Evolutionary conservation across 2,113 vertebrate species (phyloP).

Genomic region (Notothenia coriiceps): DNA sequence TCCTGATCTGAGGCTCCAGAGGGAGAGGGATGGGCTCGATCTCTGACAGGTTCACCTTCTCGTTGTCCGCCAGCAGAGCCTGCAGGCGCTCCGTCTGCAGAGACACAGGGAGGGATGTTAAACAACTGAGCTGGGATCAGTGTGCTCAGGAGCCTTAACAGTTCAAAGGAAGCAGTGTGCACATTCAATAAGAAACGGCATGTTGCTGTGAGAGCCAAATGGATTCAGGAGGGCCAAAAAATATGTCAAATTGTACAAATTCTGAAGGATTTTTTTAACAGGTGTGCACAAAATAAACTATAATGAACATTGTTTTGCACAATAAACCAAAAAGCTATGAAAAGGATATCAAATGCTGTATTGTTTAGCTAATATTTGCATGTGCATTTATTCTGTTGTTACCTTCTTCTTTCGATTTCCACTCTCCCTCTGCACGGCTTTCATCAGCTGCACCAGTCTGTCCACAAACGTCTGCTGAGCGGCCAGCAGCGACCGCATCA

Average conservation of each 20-base stretch:
- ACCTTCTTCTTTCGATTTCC: constrained; percentile 99
- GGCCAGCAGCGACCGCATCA: constrained; percentile 96
- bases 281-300: too few species aligned
- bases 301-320: too few species aligned
- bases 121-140: constrained; percentile 1
- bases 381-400: background rate
- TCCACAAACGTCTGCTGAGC: constrained; percentile 98
- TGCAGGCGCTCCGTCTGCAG: constrained; percentile 94
- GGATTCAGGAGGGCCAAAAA: too few species aligned
- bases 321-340: too few species aligned
- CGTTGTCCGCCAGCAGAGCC: constrained; percentile 94
- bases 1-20: constrained; percentile 95
- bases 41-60: constrained; percentile 96
- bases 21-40: constrained; percentile 97
- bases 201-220: background rate
- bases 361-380: background rate
- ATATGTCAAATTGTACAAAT: too few species aligned
- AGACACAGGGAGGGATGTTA: background rate
- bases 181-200: background rate
- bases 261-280: too few species aligned
- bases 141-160: background rate
- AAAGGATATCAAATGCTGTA: too few species aligned
- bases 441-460: constrained; percentile 97
- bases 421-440: constrained; percentile 97
- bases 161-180: too few species aligned